Conservation (phyloP, 1,140 invertebrate genomes). For the Nephila pilipes region DNA sequence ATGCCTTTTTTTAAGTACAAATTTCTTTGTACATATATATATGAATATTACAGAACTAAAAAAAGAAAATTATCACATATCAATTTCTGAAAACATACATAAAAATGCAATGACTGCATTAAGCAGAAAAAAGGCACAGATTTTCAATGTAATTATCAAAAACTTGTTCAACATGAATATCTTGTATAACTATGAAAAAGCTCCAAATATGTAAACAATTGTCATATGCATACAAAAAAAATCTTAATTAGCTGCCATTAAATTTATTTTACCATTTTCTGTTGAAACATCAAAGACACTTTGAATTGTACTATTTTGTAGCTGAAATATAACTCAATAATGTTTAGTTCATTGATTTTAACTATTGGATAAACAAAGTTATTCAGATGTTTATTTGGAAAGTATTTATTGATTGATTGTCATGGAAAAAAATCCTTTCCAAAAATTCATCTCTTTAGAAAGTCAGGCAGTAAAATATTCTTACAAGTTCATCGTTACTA, state of each 20-base stretch:
- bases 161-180: background rate
- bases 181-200: slow-evolving; percentile 19
- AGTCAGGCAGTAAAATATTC: background rate
- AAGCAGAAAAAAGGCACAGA: background rate
- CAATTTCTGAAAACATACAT: background rate
- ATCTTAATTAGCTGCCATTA: background rate
- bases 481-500: background rate
- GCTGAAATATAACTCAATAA: background rate
- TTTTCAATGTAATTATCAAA: background rate
- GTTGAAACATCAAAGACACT: background rate
- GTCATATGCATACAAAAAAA: background rate
- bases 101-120: background rate
- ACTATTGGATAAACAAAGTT: background rate
- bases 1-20: background rate
- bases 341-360: background rate
- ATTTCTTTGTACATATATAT: background rate
- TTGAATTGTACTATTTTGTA: background rate
- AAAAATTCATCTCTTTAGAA: slow-evolving; percentile 3
- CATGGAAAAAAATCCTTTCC: background rate
- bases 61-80: slow-evolving; percentile 10
- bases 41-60: background rate
- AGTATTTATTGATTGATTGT: background rate
- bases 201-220: slow-evolving; percentile 5
- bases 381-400: background rate
- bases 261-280: background rate